Evolutionary conservation across 2,888 invertebrate genomes (phyloP).

Genomic region (Pseudococcus longispinus): DNA sequence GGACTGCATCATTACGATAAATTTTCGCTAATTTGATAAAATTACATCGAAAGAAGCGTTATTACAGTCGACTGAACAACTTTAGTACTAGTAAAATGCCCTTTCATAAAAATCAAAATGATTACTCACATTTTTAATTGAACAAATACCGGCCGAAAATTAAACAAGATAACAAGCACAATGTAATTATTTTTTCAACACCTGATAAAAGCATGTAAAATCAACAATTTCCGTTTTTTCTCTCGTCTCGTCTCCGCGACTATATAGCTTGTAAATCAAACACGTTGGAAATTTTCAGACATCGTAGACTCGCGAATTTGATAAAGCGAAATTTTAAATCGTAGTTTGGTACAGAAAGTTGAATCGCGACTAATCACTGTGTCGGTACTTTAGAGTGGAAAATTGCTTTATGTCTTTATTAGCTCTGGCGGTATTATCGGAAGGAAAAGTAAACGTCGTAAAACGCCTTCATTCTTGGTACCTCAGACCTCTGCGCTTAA

Average conservation of each 20-base stretch:
- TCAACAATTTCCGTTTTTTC: slow-evolving; percentile 7
- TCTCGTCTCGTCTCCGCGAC: neutral
- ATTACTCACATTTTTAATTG: slow-evolving; percentile 37
- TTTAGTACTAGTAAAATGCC: neutral
- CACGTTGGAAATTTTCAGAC: neutral
- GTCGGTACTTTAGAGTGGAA: slow-evolving; percentile 22
- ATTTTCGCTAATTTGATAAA: slow-evolving; percentile 20
- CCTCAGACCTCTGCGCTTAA: neutral
- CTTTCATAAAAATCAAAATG: slow-evolving; percentile 11
- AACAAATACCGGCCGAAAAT: slow-evolving; percentile 10
- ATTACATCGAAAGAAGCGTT: slow-evolving; percentile 12
- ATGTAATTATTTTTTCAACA: slow-evolving; percentile 33
- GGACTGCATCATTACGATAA: slow-evolving; percentile 13
- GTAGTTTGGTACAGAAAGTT: slow-evolving; percentile 9
- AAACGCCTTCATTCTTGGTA: slow-evolving; percentile 5
- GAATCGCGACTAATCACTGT: neutral
- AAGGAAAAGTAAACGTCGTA: slow-evolving; percentile 40
- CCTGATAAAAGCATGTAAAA: slow-evolving; percentile 26
- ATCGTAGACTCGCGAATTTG: neutral
- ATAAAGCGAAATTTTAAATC: neutral
- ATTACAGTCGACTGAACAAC: slow-evolving; percentile 16
- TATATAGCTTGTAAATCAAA: neutral
- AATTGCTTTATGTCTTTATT: slow-evolving; percentile 33
- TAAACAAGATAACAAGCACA: slow-evolving; percentile 39
- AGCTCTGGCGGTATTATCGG: slow-evolving; percentile 19